Evolutionary conservation across 2,113 vertebrate genomes (phyloP).

Genomic region (Sylvilagus bachmani): DNA sequence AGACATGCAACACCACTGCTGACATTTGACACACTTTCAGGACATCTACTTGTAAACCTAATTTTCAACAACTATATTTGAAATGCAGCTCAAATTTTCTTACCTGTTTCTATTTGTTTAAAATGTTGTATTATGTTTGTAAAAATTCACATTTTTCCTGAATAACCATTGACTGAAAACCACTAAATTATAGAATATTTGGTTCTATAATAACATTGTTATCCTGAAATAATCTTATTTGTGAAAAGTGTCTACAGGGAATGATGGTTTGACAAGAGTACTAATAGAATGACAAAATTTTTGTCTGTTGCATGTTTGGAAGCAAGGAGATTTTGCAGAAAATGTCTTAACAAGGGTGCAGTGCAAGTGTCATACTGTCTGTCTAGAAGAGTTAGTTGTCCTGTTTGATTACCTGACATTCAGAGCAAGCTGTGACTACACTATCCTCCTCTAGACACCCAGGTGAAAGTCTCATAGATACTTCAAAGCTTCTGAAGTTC

Average conservation of each 20-base stretch:
- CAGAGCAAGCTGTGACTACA: neutral
- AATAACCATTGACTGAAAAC: neutral
- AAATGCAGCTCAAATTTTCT: neutral
- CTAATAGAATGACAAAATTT: neutral
- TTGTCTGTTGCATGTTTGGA: neutral
- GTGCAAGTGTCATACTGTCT: neutral
- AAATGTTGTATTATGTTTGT: neutral
- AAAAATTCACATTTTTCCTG: neutral
- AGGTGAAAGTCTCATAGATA: neutral
- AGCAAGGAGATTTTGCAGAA: neutral
- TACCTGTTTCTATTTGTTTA: neutral
- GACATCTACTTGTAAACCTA: neutral
- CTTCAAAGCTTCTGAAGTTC: neutral
- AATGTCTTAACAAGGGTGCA: neutral
- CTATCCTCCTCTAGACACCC: neutral
- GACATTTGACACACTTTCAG: neutral
- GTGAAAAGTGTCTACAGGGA: neutral
- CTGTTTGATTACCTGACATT: neutral
- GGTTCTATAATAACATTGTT: neutral
- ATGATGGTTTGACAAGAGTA: neutral
- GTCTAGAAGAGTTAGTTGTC: neutral
- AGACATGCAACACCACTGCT: neutral
- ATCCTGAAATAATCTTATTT: neutral
- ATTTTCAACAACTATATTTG: neutral
- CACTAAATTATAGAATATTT: neutral